These are phyloP conservation scores for Ischnus inquisitorius DNA, from an alignment of 2,888 invertebrate genomes.

Conservation along the genomic window DNA sequence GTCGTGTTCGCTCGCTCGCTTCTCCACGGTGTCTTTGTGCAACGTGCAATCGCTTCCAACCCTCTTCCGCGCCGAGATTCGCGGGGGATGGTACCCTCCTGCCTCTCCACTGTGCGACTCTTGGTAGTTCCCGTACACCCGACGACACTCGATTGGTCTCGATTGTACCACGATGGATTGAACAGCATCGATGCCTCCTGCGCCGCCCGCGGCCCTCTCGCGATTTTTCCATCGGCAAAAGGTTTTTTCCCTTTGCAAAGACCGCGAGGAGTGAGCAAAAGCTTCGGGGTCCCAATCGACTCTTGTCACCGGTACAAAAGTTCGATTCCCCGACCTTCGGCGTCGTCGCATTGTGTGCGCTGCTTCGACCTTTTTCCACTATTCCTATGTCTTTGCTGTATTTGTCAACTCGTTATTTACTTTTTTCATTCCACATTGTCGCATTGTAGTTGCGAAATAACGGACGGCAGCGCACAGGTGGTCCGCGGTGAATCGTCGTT, in stretches of 20 bases:
- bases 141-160: constrained; percentile 56
- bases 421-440: background rate
- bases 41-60: constrained; percentile 39
- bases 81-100: constrained; percentile 19
- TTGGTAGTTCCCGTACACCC: constrained; percentile 15
- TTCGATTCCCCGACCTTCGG: constrained; percentile 40
- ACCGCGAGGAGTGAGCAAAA: constrained; percentile 17
- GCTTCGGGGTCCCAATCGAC: constrained; percentile 5
- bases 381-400: background rate
- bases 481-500: constrained; percentile 42
- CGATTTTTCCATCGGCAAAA: constrained; percentile 44
- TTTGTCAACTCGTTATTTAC: background rate
- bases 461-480: constrained; percentile 57
- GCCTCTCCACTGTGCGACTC: constrained; percentile 1
- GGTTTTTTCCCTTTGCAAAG: constrained; percentile 21
- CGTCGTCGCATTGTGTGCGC: constrained; percentile 1
- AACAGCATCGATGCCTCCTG: constrained; percentile 16
- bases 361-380: background rate
- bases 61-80: background rate
- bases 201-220: constrained; percentile 20
- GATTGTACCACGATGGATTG: constrained; percentile 57
- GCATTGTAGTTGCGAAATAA: background rate
- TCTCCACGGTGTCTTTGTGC: constrained; percentile 45
- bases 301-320: constrained; percentile 44
- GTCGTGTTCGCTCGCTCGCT: constrained; percentile 11